A percentile compares a stretch with the other conserved stretches of the same genome.
Conservation (phyloP, 2,797 vertebrate genomes). For the Eurystomus glaucurus region DNA sequence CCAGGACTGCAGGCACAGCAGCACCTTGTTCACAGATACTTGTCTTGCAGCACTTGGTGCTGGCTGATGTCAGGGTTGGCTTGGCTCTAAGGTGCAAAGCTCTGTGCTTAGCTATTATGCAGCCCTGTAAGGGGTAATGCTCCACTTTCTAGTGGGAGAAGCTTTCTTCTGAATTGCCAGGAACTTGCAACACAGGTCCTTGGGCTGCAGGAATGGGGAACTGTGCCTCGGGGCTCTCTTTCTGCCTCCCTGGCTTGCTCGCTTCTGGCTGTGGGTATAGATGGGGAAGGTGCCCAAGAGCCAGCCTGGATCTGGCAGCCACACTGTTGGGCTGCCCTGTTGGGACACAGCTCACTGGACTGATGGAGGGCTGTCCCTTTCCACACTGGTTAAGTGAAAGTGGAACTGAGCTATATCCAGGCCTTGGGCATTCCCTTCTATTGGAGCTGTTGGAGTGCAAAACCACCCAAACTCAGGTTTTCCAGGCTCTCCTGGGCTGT, state of each 20-base stretch:
- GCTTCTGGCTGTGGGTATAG: rapidly evolving
- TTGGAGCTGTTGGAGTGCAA: background rate
- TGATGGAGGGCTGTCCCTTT: background rate
- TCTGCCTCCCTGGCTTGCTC: background rate
- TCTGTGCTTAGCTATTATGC: background rate
- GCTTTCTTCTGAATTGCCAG: background rate
- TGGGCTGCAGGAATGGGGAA: background rate
- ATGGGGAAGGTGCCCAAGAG: background rate
- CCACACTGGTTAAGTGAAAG: background rate
- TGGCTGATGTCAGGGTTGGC: background rate
- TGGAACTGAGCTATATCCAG: background rate
- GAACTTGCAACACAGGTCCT: background rate
- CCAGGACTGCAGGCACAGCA: background rate
- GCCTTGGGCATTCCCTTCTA: background rate
- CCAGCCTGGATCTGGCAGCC: background rate
- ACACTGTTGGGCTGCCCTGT: background rate
- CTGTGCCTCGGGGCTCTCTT: background rate
- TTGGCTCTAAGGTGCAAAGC: background rate
- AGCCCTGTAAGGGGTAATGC: background rate
- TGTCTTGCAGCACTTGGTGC: background rate
- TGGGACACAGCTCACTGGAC: background rate
- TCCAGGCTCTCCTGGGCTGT: background rate
- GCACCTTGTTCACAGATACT: background rate
- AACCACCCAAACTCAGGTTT: background rate
- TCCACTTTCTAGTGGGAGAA: background rate